These are phyloP conservation scores for Drosophila carrolli DNA, from an alignment of 1,140 invertebrate species.

Conservation along the genomic window DNA sequence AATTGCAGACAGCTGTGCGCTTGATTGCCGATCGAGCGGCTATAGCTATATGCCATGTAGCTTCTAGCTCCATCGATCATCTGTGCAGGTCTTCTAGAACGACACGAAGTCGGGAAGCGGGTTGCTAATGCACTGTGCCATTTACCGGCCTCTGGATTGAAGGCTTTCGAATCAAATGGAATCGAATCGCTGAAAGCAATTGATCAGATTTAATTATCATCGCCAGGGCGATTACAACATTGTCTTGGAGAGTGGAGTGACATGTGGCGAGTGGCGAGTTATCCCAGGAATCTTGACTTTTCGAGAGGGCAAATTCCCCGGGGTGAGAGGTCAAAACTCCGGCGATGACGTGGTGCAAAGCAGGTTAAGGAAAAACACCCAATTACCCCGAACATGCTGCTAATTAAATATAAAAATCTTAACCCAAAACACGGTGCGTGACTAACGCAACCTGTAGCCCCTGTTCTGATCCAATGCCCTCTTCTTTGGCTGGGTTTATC, in stretches of 20 bases:
- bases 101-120: conserved; percentile 43
- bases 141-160: conserved; percentile 20
- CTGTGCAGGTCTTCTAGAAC: conserved; percentile 30
- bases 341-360: conserved; percentile 43
- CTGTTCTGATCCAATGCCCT: conserved; percentile 32
- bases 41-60: not conserved
- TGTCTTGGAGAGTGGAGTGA: conserved; percentile 29
- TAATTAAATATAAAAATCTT: conserved; percentile 46
- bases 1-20: conserved; percentile 47
- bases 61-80: conserved; percentile 32
- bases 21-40: not conserved
- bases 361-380: conserved; percentile 52
- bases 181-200: conserved; percentile 53
- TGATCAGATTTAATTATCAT: conserved; percentile 69
- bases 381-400: conserved; percentile 38
- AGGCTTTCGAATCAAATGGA: conserved; percentile 47
- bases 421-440: conserved; percentile 40
- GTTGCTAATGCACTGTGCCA: conserved; percentile 37
- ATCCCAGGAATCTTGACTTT: conserved; percentile 26
- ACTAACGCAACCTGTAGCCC: conserved; percentile 17
- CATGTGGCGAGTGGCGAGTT: conserved; percentile 14
- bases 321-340: conserved; percentile 32
- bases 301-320: conserved; percentile 23
- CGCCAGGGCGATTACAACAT: conserved; percentile 24
- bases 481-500: conserved; percentile 33